Conservation (phyloP, 2,113 vertebrate genomes). For the Carassius carassius region DNA sequence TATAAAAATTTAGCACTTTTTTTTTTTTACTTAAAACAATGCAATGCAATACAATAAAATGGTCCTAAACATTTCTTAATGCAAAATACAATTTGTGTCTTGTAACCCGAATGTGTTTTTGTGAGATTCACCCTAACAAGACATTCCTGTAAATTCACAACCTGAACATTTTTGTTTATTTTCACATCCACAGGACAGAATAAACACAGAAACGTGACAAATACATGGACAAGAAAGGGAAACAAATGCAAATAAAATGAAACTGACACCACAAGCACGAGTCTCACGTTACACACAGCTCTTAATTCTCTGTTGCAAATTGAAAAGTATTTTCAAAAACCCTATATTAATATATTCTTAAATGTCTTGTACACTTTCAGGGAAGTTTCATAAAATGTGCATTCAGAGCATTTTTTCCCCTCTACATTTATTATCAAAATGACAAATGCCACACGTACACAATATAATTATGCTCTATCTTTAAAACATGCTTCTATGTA, state of each 20-base stretch:
- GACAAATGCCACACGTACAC: constrained; percentile 74
- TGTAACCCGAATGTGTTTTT: neutral
- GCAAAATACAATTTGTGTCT: neutral
- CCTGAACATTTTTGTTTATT: neutral
- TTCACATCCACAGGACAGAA: constrained; percentile 7
- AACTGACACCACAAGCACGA: constrained; percentile 56
- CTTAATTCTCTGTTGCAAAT: constrained; percentile 30
- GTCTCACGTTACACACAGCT: constrained; percentile 50
- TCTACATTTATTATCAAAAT: constrained; percentile 78
- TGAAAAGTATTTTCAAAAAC: constrained; percentile 60
- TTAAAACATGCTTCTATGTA: constrained; percentile 89
- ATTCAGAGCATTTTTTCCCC: constrained; percentile 71
- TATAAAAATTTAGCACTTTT: neutral
- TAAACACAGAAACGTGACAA: constrained; percentile 38
- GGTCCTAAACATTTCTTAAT: neutral
- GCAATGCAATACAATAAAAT: neutral
- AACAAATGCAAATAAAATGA: constrained; percentile 40
- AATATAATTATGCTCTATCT: constrained; percentile 73
- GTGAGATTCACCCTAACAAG: neutral
- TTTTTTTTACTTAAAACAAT: neutral
- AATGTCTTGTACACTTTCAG: constrained; percentile 61
- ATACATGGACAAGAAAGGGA: constrained; percentile 16
- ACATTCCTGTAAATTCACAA: constrained; percentile 26
- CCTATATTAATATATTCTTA: constrained; percentile 55
- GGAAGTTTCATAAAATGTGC: constrained; percentile 73